Base-by-base conservation (phyloP, 1,140 invertebrate species). In the Pseudoatta argentina region DNA sequence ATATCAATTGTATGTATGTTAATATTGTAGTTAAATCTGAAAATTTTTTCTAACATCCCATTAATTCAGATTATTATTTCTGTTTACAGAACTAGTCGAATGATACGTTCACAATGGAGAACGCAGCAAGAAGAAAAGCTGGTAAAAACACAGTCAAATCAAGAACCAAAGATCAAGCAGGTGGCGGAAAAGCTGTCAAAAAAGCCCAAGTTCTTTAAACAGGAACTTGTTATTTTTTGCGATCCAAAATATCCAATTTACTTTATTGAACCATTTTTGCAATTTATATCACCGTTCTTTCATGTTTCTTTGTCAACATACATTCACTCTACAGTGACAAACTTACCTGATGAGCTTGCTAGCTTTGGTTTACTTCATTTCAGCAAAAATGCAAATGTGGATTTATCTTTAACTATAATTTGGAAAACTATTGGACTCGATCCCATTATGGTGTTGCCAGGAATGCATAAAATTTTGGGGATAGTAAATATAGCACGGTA, bases 401-500 rank as follows among this genome's bases (percentile, higher is more conserved):
- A 92, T 61, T 76, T 94, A 59, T 66, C 85, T 4, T 59, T 96
- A 5, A 94, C 92, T 34, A 83, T 96, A n/a, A 95, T 96, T 76
- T 96, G 96, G 96, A 96, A 96, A 81, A 77, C 91, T 91, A 92
- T 94, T 16, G 92, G 94, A 5, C 71, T 93, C 24, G 94, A 95
- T 89, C 94, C 96, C 4, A 85, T 94, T 44, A 86, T 96, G 89
- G 93, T 94, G 79, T 90, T 95, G 0, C 88, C 92, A 44, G 92
- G 91, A 27, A 90, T 89, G 7, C 89, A 85, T 16, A 93, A 95
- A 64, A 95, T 97, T 53, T 63, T 90, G 24, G 96, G 96, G 0
- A 94, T 96, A 87, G 93, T 95, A 14, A 96, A 96, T 75, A 93
- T 96, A 67, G 95, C 95, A 16, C 92, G 96, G 12, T 96, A 96